phyloP scores from a whole-genome alignment of 1,140 invertebrate genomes.

The Zaprionus kolodkinae region DNA sequence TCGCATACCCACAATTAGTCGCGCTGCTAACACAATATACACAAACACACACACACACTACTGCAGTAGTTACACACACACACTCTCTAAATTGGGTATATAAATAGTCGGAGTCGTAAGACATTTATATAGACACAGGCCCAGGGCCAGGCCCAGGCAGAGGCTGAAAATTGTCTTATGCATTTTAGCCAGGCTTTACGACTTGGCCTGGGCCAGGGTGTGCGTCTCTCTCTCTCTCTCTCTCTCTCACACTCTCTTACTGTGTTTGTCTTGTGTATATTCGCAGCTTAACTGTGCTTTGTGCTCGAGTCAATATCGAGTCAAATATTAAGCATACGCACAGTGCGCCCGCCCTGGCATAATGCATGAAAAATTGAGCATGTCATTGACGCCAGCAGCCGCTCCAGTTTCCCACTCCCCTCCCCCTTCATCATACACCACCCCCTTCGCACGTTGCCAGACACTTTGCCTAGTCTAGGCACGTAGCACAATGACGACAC shows the following conservation, averaged over 20 bases:
- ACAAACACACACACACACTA: background rate
- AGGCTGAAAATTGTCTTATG: constrained; percentile 72
- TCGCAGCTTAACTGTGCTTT: constrained; percentile 75
- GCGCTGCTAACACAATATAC: background rate
- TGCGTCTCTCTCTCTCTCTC: too few relatives aligned
- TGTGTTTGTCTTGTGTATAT: constrained; percentile 56
- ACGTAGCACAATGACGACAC: constrained; percentile 61
- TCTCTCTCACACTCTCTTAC: too few relatives aligned
- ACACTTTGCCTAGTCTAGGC: constrained; percentile 69
- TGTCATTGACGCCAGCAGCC: constrained; percentile 69
- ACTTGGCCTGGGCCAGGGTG: background rate
- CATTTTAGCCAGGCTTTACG: constrained; percentile 58
- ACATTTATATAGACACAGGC: constrained; percentile 51
- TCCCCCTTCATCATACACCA: too few relatives aligned
- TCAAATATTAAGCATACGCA: constrained; percentile 81
- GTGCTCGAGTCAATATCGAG: constrained; percentile 60
- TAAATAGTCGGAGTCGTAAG: constrained; percentile 43
- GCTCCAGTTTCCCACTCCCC: background rate
- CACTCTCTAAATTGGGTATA: constrained; percentile 20
- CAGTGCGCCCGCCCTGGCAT: constrained; percentile 53
- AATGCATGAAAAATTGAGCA: constrained; percentile 79
- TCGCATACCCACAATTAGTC: constrained; percentile 9
- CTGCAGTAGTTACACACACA: background rate
- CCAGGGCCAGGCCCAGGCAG: constrained; percentile 2
- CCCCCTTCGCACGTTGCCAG: background rate